Evolutionary conservation across 2,797 vertebrate genomes (phyloP).

Genomic region (Pelobates cultripes): DNA sequence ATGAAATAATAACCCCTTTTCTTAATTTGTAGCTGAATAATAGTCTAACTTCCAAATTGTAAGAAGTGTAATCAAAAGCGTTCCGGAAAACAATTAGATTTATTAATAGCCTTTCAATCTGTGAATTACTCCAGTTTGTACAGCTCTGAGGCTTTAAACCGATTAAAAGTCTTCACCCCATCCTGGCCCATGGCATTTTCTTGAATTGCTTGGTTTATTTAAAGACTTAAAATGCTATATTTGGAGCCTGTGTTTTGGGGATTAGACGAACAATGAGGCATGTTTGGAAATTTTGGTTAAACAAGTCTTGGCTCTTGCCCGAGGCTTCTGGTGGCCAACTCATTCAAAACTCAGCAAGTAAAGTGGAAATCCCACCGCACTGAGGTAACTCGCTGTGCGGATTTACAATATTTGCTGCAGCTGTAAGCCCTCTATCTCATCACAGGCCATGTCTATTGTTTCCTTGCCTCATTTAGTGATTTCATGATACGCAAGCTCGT

Average conservation of each 20-base stretch:
- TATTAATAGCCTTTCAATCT: constrained; percentile 47
- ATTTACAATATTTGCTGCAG: too few species aligned
- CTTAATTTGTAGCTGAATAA: not conserved
- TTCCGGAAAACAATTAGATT: constrained; percentile 6
- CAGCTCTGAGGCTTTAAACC: constrained; percentile 37
- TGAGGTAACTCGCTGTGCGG: too few species aligned
- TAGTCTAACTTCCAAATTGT: not conserved
- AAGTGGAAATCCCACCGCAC: not conserved
- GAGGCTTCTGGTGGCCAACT: not conserved
- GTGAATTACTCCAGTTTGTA: constrained; percentile 45
- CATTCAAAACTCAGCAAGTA: not conserved
- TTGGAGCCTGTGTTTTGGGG: constrained; percentile 36
- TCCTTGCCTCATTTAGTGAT: too few species aligned
- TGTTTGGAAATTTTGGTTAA: constrained; percentile 27
- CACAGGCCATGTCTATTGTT: too few species aligned
- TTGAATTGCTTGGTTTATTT: constrained; percentile 28
- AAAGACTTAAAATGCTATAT: constrained; percentile 47
- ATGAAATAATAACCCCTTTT: not conserved
- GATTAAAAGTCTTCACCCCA: constrained; percentile 15
- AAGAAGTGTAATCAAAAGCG: constrained; percentile 17
- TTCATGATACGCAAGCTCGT: too few species aligned
- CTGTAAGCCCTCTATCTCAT: too few species aligned
- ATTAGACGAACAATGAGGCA: constrained; percentile 42
- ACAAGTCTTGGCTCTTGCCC: constrained; percentile 35
- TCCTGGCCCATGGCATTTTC: constrained; percentile 37